Conservation (phyloP, 2,797 vertebrate species). For the Thamnophis elegans region DNA sequence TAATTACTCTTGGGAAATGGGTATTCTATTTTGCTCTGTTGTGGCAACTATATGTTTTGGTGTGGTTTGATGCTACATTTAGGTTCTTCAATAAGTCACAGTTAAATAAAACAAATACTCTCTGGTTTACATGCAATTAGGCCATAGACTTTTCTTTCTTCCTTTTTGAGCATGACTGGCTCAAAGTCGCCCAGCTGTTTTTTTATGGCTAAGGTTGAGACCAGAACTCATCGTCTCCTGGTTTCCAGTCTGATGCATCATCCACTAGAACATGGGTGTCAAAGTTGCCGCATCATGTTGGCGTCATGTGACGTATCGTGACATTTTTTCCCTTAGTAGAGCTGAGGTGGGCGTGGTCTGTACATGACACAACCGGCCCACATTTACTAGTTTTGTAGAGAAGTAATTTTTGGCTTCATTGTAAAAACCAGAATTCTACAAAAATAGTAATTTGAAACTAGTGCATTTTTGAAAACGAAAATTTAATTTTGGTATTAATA, state of each 20-base stretch:
- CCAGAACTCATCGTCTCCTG: neutral
- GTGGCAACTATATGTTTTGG: neutral
- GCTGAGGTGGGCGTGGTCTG: too few species aligned
- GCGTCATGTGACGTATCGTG: too few species aligned
- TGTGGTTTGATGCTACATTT: neutral
- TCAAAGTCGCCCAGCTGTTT: neutral
- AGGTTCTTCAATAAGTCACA: neutral
- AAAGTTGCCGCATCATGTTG: too few species aligned
- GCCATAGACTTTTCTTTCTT: neutral
- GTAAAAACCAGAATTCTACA: neutral
- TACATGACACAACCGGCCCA: too few species aligned
- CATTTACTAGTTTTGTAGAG: neutral
- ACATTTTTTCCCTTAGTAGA: too few species aligned
- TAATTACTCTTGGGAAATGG: neutral
- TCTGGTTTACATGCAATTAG: neutral
- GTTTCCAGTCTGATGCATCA: neutral
- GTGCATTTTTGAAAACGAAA: neutral
- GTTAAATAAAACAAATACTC: neutral
- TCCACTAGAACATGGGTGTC: neutral
- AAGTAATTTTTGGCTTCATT: neutral
- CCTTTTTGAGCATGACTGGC: neutral
- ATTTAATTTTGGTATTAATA: neutral
- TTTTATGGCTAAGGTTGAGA: neutral
- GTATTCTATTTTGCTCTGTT: neutral
- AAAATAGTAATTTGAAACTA: neutral